Base-by-base conservation (phyloP, 2,888 invertebrate genomes). In the Acanthosepion pharaonis region DNA sequence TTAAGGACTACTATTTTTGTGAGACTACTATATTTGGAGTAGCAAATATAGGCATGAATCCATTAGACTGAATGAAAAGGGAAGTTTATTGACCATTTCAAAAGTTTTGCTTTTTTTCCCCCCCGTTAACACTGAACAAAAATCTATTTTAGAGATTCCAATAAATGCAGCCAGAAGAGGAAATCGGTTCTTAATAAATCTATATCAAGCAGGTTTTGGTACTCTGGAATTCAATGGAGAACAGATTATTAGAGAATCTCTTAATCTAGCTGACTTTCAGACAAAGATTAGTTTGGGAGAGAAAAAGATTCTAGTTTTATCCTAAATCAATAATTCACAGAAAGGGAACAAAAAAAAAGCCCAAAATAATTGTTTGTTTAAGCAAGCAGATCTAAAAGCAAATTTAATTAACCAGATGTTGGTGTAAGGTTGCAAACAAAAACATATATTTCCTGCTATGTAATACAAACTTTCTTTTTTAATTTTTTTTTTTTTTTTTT, bases 131-230 rank as follows among this genome's bases (percentile, higher is more conserved):
- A n/a, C n/a, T 4, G 9, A 8, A 78, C 11, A 78, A 11, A 78
- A 78, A 78, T n/a, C 78, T 78, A 78, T 78, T 78, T 78, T 78
- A 78, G n/a, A 78, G n/a, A n/a, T n/a, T 78, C 78, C n/a, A 18
- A 15, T 78, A 18, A 78, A n/a, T 11, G 33, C n/a, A 9, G 59
- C 23, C 23, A 59, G n/a, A n/a, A 42, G 78, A 78, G 78, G 78
- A 78, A 78, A 78, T n/a, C n/a, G 3, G 78, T n/a, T 78, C n/a
- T 78, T 78, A 78, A 78, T 78, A 78, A 78, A 78, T 33, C 78
- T n/a, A 78, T 78, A n/a, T 78, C 33, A 11, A 5, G 1, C n/a
- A 18, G 78, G n/a, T n/a, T 78, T 78, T n/a, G n/a, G 78, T 11
- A 33, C 11, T 78, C n/a, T n/a, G 78, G 11, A 15, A n/a, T 78